Percentiles rank a stretch among this genome's conserved stretches.
These are phyloP conservation scores for Acheta domesticus DNA, from an alignment of 2,888 invertebrate species.

Conservation along the genomic window DNA sequence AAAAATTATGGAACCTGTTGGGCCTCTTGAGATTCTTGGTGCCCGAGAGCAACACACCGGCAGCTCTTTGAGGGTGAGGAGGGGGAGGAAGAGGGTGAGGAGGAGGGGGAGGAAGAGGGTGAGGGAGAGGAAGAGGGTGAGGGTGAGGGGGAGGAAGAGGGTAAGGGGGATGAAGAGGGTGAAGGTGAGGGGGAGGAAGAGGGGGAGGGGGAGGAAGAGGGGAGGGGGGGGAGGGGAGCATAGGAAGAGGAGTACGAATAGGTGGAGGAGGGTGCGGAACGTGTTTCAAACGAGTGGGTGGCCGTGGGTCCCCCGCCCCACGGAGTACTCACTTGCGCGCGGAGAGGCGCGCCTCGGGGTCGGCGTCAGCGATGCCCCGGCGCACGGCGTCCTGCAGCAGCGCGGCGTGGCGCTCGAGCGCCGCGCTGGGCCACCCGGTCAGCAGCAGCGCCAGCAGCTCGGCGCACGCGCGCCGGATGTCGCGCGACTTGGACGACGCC, in stretches of 20 bases:
- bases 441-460: conserved; percentile 82
- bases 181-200: background rate
- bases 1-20: no score
- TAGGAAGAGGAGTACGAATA: no score
- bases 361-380: conserved; percentile 88
- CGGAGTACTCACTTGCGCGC: conserved; percentile 66
- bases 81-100: no score
- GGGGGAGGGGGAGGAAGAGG: no score
- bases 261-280: no score
- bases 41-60: no score
- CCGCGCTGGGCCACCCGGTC: conserved; percentile 80
- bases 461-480: conserved; percentile 74
- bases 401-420: conserved; percentile 76
- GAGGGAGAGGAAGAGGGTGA: background rate
- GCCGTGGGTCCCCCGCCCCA: background rate
- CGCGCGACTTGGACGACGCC: conserved; percentile 81
- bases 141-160: background rate
- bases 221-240: background rate
- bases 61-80: no score
- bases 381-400: conserved; percentile 78
- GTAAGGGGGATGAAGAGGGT: background rate
- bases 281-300: no score
- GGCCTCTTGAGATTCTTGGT: no score
- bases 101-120: no score
- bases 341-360: conserved; percentile 78